Base-by-base conservation (phyloP, 2,797 vertebrate species). In the Epinephelus malabaricus region DNA sequence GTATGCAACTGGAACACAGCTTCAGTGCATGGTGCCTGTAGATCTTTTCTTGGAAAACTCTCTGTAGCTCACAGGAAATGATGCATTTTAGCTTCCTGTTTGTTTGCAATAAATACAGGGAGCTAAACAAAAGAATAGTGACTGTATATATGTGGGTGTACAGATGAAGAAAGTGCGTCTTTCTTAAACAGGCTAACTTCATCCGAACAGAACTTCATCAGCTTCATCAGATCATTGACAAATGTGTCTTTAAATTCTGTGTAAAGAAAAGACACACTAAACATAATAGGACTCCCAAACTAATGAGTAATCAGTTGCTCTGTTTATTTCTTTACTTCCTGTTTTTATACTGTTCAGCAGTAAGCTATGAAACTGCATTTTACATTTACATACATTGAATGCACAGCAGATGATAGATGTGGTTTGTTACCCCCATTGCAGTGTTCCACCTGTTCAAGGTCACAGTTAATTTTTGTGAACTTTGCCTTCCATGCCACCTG, bases 21-120 rank as follows among this genome's bases (percentile, higher is more conserved):
- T 60, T 55, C 38, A 38, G 30, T 21, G 55, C 30, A 7, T 58
- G 34, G 55, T 59, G 43, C 1, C n/a, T 40, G 18, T 21, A 6
- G 21, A 13, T 67, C 54, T 66, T 74, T 49, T 67, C 63, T 64
- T 6, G 53, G 23, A 67, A 60, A 27, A 53, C 18, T 34, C 2
- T 53, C 23, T 67, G 5, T 23, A 12, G 9, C 27, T 60, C 14
- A 60, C n/a, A 51, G 56, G 30, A 60, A 40, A 30, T 17, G 12
- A 45, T 30, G 58, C 17, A 25, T 7, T 46, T 23, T 19, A 47
- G 13, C 46, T 58, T 78, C 34, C 53, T 70, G 30, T 64, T 63
- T 56, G 9, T 34, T 25, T 54, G 65, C 34, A 46, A 40, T 21
- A 68, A 61, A 45, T 38, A 27, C 27, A 47, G 15, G 27, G 27